Base-by-base conservation (phyloP, 2,797 vertebrate genomes). In the Neopelma chrysocephalum region DNA sequence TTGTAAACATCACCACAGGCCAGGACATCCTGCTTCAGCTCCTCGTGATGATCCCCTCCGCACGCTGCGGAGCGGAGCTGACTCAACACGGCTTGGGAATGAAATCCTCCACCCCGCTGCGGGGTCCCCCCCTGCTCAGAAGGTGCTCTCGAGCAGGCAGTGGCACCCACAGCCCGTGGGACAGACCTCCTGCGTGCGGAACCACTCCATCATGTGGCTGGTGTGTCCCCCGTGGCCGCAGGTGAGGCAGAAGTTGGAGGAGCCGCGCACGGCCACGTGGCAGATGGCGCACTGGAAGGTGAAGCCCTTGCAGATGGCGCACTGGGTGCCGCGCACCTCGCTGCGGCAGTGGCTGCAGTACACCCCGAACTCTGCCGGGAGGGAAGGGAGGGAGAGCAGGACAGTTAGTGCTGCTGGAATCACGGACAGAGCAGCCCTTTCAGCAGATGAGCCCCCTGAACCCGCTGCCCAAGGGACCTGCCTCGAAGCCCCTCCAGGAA, bases 181-280 rank as follows among this genome's bases (percentile, higher is more conserved):
- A 86, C 99, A 99, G 83, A 99, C 99, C 88, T 99, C 99, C 97
- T 99, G 99, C 7, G 97, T 98, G 47, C 99, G 98, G 79, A 99
- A 99, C 99, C 99, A 99, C 96, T 99, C 99, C 99, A 99, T 99
- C 99, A 99, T 99, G 97, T 99, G 99, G 85, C 98, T 98, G 65
- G 99, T 99, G 98, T 99, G 99, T 19, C 99, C 99, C 0, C 99
- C 99, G 8, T 99, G 99, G 0, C 99, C 99, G 0, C 99, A 99
- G 47, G 98, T 99, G 85, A 99, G 98, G 97, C 99, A 99, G 98
- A 99, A 99, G 81, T 99, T 99, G 92, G 99, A 99, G 6, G 99
- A 99, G 23, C 99, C 99, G 0, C 99, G 98, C 22, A 99, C 99
- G 0, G 99, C 99, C 95, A 99, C 99, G 15, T 99, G 99, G 82